phyloP scores from a whole-genome alignment of 2,797 vertebrate genomes.

The Ctenopoma multispine region DNA sequence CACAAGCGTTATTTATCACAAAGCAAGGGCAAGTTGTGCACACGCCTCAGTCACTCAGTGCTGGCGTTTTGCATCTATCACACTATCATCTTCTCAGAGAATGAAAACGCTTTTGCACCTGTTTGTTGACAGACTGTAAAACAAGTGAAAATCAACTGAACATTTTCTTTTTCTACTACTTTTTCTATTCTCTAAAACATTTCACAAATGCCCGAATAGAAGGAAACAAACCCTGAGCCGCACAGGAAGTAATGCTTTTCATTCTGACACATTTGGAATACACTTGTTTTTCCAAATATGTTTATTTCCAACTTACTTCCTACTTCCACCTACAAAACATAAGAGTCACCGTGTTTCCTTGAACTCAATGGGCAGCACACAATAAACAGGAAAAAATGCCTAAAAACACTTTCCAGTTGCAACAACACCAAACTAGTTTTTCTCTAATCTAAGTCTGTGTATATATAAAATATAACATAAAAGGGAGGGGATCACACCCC shows the following conservation, averaged over 20 bases:
- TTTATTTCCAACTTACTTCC: conserved; percentile 26
- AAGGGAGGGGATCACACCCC: conserved; percentile 75
- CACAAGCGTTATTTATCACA: conserved; percentile 60
- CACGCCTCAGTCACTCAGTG: conserved; percentile 14
- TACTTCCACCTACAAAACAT: not conserved
- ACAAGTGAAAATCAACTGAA: not conserved
- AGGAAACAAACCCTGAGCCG: not conserved
- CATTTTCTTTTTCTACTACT: not conserved
- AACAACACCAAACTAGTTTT: too few relatives aligned
- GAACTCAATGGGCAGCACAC: not conserved
- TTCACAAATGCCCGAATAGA: not conserved
- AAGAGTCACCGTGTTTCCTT: not conserved
- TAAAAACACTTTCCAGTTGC: not conserved
- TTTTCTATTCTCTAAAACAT: not conserved
- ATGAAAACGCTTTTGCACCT: conserved; percentile 16
- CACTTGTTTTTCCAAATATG: not conserved
- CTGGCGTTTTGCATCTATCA: conserved; percentile 33
- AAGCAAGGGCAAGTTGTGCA: conserved; percentile 45
- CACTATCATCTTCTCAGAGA: conserved; percentile 13
- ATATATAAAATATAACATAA: conserved; percentile 76
- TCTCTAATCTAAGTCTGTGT: conserved; percentile 56
- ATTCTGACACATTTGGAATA: not conserved
- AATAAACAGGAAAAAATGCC: not conserved
- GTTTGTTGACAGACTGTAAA: conserved; percentile 1
- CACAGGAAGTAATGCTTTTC: conserved; percentile 2